Evolutionary conservation across 2,797 vertebrate genomes (phyloP).

Genomic region (Eutrigla gurnardus): DNA sequence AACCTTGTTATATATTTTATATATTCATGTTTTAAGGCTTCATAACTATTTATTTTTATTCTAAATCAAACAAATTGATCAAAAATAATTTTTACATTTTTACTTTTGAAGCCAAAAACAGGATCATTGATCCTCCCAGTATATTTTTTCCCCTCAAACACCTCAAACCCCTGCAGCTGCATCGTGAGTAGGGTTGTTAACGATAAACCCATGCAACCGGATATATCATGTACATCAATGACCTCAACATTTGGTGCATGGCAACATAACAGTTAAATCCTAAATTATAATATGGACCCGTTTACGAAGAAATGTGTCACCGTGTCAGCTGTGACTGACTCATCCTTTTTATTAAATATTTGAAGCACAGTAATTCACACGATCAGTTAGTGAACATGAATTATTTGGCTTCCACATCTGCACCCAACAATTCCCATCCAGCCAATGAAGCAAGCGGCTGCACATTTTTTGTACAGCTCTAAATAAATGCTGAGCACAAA

Average conservation of each 20-base stretch:
- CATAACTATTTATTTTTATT: not conserved
- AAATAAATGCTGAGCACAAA: slow-evolving; percentile 43
- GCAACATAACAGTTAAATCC: not conserved
- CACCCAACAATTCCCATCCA: slow-evolving; percentile 28
- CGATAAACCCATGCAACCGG: too few species aligned
- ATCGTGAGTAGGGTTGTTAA: too few species aligned
- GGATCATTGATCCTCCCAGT: too few species aligned
- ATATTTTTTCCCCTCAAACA: too few species aligned
- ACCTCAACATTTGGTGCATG: not conserved
- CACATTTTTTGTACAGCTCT: slow-evolving; percentile 29
- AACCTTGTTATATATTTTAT: not conserved
- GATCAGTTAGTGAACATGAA: slow-evolving; percentile 39
- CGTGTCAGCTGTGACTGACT: slow-evolving; percentile 5
- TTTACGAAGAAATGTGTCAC: not conserved
- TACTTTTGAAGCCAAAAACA: too few species aligned
- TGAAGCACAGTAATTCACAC: slow-evolving; percentile 19
- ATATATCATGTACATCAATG: not conserved
- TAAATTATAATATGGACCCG: not conserved
- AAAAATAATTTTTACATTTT: too few species aligned
- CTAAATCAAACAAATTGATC: too few species aligned
- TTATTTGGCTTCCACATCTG: slow-evolving; percentile 51
- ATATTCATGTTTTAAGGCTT: not conserved
- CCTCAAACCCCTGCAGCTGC: too few species aligned
- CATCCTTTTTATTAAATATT: slow-evolving; percentile 32
- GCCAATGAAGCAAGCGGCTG: slow-evolving; percentile 7